These are phyloP conservation scores for Anniella stebbinsi DNA, from an alignment of 2,797 vertebrate species.

Conservation along the genomic window DNA sequence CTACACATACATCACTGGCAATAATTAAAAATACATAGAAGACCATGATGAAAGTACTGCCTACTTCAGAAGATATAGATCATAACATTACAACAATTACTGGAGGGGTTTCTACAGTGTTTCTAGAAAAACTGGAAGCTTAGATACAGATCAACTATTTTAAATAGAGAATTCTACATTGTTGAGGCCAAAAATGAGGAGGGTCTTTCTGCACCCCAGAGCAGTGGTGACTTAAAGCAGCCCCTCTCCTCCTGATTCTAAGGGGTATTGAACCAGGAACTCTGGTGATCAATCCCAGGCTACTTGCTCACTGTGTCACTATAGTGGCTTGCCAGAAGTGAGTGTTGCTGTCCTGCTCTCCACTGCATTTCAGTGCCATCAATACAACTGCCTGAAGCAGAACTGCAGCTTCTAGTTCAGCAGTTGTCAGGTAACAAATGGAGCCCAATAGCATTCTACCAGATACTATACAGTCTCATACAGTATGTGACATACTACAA, in stretches of 20 bases:
- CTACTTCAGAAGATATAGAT: neutral
- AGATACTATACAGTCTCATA: neutral
- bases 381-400: neutral
- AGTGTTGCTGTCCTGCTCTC: neutral
- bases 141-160: neutral
- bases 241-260: neutral
- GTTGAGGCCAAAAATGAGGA: neutral
- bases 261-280: neutral
- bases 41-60: neutral
- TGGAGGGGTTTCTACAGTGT: neutral
- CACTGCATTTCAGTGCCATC: neutral
- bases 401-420: neutral
- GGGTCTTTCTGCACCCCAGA: neutral
- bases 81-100: neutral
- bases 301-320: neutral
- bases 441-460: neutral
- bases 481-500: neutral
- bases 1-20: neutral
- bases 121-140: neutral
- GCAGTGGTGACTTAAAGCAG: neutral
- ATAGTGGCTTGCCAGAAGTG: neutral
- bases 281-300: neutral
- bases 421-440: neutral
- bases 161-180: neutral
- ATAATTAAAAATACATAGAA: slow-evolving; percentile 18